Conservation (phyloP, 2,113 vertebrate species). For the Trochalopteron elliotii region DNA sequence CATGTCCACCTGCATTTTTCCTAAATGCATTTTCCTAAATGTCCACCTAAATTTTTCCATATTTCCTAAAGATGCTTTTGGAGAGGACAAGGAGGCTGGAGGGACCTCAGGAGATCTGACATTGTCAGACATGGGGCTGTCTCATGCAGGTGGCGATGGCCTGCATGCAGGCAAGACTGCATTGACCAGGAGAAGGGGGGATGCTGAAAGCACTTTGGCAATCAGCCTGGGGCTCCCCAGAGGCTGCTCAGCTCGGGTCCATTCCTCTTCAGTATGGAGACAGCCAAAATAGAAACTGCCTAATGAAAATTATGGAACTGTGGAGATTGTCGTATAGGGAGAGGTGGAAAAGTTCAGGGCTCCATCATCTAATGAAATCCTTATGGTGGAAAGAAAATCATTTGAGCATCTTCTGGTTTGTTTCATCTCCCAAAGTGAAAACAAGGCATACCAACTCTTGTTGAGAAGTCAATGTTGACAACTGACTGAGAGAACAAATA, state of each 20-base stretch:
- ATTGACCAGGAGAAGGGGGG: background rate
- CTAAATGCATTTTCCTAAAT: too few species aligned
- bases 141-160: rapidly evolving
- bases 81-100: background rate
- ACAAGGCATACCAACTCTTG: background rate
- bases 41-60: too few species aligned
- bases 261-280: background rate
- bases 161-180: background rate
- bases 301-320: background rate
- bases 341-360: background rate
- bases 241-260: background rate
- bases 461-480: background rate
- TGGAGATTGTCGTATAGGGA: background rate
- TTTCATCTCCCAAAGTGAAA: background rate
- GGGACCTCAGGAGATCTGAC: background rate
- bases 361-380: background rate
- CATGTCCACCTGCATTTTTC: background rate
- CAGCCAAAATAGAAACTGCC: background rate
- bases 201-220: background rate
- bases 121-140: rapidly evolving
- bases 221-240: background rate
- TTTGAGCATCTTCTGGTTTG: background rate
- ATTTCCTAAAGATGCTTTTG: background rate
- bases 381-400: background rate
- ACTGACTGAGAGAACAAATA: background rate